Evolutionary conservation across 30 jellyfish, hydroid and myxozoan species (phyloP).

Genomic region (Pelagia noctiluca): DNA sequence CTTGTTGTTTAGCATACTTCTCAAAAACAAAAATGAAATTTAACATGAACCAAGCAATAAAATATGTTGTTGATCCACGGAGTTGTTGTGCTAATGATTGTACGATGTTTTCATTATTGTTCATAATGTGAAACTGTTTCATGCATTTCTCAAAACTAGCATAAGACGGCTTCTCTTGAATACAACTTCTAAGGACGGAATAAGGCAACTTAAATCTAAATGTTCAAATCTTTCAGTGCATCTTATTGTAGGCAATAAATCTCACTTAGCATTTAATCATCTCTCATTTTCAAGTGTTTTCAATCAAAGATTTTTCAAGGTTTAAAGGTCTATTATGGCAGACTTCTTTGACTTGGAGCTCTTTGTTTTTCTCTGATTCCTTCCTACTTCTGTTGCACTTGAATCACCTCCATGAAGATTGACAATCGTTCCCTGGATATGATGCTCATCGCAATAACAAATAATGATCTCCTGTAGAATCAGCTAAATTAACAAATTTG

Average conservation of each 20-base stretch:
- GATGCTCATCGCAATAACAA: constrained; percentile 23
- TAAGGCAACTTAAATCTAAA: constrained; percentile 29
- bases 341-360: constrained; percentile 12
- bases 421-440: neutral
- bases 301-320: neutral
- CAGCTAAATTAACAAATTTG: neutral
- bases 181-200: constrained; percentile 8
- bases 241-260: constrained; percentile 11
- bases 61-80: constrained; percentile 22
- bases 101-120: neutral
- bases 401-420: constrained; percentile 15
- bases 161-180: constrained; percentile 14
- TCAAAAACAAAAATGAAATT: constrained; percentile 34
- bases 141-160: constrained; percentile 33
- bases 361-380: constrained; percentile 18
- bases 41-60: constrained; percentile 36
- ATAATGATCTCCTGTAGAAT: constrained; percentile 30
- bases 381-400: neutral
- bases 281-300: neutral
- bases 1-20: constrained; percentile 2
- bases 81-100: constrained; percentile 13
- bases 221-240: constrained; percentile 10
- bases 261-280: constrained; percentile 9
- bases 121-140: neutral
- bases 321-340: constrained; percentile 13